These are phyloP conservation scores for Zoanthus sansibaricus DNA, from an alignment of 92 coral and sea anemone genomes.

Conservation along the genomic window DNA sequence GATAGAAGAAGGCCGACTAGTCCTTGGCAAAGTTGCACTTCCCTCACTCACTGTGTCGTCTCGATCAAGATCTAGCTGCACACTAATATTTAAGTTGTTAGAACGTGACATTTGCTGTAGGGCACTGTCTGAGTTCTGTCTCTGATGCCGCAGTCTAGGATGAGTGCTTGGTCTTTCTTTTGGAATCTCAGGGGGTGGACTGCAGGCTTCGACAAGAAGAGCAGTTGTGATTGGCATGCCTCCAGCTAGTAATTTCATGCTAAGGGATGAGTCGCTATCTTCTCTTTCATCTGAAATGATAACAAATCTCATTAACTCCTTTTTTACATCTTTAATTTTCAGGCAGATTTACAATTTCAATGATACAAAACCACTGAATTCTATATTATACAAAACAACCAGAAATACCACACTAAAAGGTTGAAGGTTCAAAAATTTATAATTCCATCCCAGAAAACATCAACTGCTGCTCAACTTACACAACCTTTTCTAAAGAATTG, in stretches of 20 bases:
- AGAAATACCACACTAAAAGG: too few species aligned
- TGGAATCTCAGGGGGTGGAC: slow-evolving; percentile 66
- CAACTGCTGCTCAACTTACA: too few species aligned
- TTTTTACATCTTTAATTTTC: too few species aligned
- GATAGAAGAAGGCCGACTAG: slow-evolving; percentile 79
- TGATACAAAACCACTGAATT: too few species aligned
- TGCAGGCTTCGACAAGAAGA: slow-evolving; percentile 89
- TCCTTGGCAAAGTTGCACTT: slow-evolving; percentile 76
- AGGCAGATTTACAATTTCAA: too few species aligned
- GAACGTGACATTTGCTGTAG: slow-evolving; percentile 59
- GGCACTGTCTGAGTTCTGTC: slow-evolving; percentile 88
- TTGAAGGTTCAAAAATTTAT: too few species aligned
- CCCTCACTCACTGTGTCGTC: slow-evolving; percentile 49
- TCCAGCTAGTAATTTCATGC: slow-evolving; percentile 85
- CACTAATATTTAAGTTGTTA: slow-evolving; percentile 69
- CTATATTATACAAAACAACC: too few species aligned
- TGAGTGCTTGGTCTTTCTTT: slow-evolving; percentile 9
- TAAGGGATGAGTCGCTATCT: slow-evolving; percentile 77
- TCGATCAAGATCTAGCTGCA: slow-evolving; percentile 59
- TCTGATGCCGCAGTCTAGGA: slow-evolving; percentile 28
- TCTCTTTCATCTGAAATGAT: slow-evolving; percentile 57
- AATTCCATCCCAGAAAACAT: too few species aligned
- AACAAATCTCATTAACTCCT: not conserved
- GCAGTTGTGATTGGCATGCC: slow-evolving; percentile 98
- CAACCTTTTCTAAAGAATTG: too few species aligned